Conservation (phyloP, 2,113 vertebrate species). For the Girardinichthys multiradiatus region DNA sequence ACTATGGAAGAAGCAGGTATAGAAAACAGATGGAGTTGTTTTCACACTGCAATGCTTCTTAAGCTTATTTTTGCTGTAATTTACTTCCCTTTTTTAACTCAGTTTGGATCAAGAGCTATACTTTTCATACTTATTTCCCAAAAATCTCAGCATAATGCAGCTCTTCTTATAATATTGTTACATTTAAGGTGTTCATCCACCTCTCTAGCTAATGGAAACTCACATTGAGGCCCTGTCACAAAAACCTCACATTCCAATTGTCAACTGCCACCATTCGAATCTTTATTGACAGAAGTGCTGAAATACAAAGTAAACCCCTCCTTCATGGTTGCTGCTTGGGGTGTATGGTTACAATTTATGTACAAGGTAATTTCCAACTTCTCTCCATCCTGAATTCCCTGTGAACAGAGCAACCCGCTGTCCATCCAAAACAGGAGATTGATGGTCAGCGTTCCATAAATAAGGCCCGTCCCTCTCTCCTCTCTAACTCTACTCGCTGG, state of each 20-base stretch:
- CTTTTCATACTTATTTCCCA: constrained; percentile 29
- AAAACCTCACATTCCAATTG: constrained; percentile 35
- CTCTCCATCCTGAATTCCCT: constrained; percentile 34
- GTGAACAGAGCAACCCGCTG: constrained; percentile 25
- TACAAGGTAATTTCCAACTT: constrained; percentile 52
- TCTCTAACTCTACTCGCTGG: constrained; percentile 38
- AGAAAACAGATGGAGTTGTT: too few species aligned
- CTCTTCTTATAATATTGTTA: constrained; percentile 23
- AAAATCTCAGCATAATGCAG: constrained; percentile 21
- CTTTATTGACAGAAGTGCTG: constrained; percentile 41
- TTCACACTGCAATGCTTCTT: constrained; percentile 7
- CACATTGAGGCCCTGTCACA: constrained; percentile 52
- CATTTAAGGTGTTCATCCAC: constrained; percentile 44
- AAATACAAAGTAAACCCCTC: constrained; percentile 40
- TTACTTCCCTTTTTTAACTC: constrained; percentile 18
- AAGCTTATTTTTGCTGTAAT: constrained; percentile 40
- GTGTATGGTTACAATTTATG: constrained; percentile 41
- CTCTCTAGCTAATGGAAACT: constrained; percentile 57
- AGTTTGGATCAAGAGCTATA: constrained; percentile 26
- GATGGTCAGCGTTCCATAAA: constrained; percentile 33
- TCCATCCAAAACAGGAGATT: constrained; percentile 14
- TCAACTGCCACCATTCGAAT: constrained; percentile 38
- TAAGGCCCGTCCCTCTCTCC: constrained; percentile 24
- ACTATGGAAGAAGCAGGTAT: too few species aligned
- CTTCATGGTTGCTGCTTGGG: constrained; percentile 9